These are phyloP conservation scores for Nomada flava DNA, from an alignment of 2,888 invertebrate species.

Conservation along the genomic window DNA sequence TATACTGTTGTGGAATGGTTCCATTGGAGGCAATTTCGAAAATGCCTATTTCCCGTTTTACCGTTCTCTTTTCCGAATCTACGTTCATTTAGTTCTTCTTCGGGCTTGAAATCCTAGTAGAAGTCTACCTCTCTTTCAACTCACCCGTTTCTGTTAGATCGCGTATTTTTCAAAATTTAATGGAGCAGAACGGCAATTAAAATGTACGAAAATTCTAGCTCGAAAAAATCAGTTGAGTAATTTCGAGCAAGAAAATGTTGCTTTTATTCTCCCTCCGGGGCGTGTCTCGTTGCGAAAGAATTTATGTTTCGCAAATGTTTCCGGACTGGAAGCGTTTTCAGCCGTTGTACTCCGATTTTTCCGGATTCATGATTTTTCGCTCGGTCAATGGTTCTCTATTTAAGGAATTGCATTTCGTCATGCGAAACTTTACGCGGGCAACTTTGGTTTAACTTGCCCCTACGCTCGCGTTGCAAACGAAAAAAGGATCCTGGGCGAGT, in stretches of 20 bases:
- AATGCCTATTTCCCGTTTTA: no score
- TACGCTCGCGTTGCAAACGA: neutral
- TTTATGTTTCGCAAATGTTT: neutral
- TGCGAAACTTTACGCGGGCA: constrained; percentile 22
- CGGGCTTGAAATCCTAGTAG: no score
- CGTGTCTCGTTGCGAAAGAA: neutral
- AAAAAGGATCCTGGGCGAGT: constrained; percentile 5
- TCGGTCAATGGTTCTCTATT: constrained; percentile 25
- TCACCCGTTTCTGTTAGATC: no score
- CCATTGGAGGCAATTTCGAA: no score
- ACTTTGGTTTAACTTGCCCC: constrained; percentile 31
- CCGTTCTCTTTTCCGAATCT: no score
- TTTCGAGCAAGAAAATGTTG: neutral
- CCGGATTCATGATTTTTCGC: constrained; percentile 22
- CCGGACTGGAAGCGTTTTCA: constrained; percentile 17
- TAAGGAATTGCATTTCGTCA: constrained; percentile 27
- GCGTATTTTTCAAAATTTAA: no score
- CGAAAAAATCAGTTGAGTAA: neutral
- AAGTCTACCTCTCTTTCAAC: no score
- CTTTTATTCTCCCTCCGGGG: neutral
- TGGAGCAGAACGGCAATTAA: neutral
- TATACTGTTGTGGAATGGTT: no score
- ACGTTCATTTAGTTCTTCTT: no score
- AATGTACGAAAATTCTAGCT: neutral
- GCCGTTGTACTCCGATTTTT: constrained; percentile 28